Evolutionary conservation across 2,113 vertebrate species (phyloP).

Genomic region (Dromiciops gliroides): DNA sequence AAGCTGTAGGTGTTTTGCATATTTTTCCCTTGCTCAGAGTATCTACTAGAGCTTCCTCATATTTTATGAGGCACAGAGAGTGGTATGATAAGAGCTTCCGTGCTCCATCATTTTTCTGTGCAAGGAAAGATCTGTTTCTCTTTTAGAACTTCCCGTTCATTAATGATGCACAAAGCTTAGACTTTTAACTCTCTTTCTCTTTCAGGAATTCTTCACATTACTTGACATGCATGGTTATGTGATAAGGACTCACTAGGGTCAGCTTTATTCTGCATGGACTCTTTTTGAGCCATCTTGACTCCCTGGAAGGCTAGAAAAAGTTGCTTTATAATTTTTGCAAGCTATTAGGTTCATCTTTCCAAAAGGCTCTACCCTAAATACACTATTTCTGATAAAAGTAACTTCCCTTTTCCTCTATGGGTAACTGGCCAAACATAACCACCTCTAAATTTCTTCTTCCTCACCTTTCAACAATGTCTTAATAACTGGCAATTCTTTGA

Average conservation of each 20-base stretch:
- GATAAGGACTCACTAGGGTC: conserved; percentile 42
- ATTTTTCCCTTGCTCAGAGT: conserved; percentile 56
- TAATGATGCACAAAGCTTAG: conserved; percentile 43
- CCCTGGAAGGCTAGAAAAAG: conserved; percentile 48
- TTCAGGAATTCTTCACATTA: conserved; percentile 38
- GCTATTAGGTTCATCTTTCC: conserved; percentile 29
- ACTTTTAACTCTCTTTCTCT: conserved; percentile 29
- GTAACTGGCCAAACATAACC: background rate
- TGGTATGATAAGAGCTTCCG: conserved; percentile 7
- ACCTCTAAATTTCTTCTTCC: background rate
- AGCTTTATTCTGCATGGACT: conserved; percentile 38
- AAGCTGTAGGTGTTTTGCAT: conserved; percentile 36
- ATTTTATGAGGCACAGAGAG: conserved; percentile 52
- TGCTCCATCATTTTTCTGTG: conserved; percentile 36
- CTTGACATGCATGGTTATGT: conserved; percentile 26
- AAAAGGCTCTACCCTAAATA: conserved; percentile 48
- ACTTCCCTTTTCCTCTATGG: background rate
- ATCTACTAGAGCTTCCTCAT: conserved; percentile 53
- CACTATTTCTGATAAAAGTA: conserved; percentile 41
- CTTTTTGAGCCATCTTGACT: conserved; percentile 42
- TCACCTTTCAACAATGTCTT: background rate
- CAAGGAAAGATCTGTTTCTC: background rate
- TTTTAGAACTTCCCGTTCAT: conserved; percentile 30
- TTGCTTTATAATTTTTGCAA: conserved; percentile 30
- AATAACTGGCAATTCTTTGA: background rate